Evolutionary conservation across 2,113 vertebrate species (phyloP).

Genomic region (Hippolais icterina): DNA sequence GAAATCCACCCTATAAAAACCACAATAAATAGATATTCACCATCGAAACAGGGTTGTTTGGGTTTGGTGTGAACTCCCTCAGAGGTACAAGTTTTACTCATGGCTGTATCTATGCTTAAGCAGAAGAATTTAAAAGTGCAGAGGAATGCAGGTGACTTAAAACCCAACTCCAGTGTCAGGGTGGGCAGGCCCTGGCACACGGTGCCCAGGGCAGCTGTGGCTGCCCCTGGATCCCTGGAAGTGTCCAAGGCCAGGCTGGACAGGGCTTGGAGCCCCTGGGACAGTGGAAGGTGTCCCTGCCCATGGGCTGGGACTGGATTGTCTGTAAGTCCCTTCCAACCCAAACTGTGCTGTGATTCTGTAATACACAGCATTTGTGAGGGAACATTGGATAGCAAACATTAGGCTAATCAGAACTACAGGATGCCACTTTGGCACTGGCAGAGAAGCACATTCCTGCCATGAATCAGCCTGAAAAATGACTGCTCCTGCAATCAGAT

Average conservation of each 20-base stretch:
- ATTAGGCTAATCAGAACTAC: not conserved
- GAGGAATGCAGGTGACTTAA: not conserved
- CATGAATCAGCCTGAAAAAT: not conserved
- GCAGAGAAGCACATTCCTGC: not conserved
- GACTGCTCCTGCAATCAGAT: not conserved
- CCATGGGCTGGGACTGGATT: not conserved
- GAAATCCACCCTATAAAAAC: constrained; percentile 74
- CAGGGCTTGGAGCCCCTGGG: not conserved
- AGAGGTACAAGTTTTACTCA: not conserved
- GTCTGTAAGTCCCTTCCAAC: not conserved
- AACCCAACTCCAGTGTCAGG: not conserved
- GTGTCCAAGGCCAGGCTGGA: not conserved
- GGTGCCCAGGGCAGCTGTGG: not conserved
- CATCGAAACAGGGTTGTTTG: not conserved
- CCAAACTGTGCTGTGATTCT: not conserved
- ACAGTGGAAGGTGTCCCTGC: rapidly evolving
- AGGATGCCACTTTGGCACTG: not conserved
- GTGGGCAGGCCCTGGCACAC: not conserved
- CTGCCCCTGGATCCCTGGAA: not conserved
- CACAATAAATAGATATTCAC: not conserved
- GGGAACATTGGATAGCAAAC: not conserved
- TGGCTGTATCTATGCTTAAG: rapidly evolving
- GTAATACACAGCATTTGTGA: not conserved
- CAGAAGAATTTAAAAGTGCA: not conserved
- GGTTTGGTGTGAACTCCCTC: not conserved